These are phyloP conservation scores for Ailuropoda melanoleuca DNA, from an alignment of 2,113 vertebrate genomes.

Conservation along the genomic window DNA sequence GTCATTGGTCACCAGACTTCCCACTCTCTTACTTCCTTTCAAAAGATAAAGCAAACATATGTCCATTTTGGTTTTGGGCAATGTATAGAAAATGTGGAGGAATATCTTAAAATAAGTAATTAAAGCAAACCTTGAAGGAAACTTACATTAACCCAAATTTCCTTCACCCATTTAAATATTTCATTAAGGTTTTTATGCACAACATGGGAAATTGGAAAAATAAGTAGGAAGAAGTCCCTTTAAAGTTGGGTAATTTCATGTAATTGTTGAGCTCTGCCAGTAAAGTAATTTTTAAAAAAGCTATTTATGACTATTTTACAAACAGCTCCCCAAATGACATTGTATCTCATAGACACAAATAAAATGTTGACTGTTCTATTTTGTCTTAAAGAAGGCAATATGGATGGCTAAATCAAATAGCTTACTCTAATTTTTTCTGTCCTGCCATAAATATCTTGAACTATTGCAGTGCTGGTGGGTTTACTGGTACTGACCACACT, in stretches of 20 bases:
- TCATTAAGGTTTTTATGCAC: background rate
- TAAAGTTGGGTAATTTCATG: constrained; percentile 54
- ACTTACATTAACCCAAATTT: background rate
- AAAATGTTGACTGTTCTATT: constrained; percentile 74
- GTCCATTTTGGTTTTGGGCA: background rate
- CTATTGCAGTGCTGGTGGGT: constrained; percentile 63
- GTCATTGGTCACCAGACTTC: background rate
- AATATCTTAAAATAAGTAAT: background rate
- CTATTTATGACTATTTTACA: constrained; percentile 73
- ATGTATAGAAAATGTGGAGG: background rate
- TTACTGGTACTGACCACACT: constrained; percentile 58
- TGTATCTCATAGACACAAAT: constrained; percentile 72
- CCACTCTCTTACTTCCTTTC: background rate
- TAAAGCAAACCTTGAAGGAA: background rate
- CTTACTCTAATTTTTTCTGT: constrained; percentile 59
- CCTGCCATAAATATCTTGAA: constrained; percentile 67
- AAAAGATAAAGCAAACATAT: background rate
- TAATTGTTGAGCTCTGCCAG: constrained; percentile 47
- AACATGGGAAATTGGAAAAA: background rate
- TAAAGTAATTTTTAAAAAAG: constrained; percentile 33
- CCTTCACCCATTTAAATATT: background rate
- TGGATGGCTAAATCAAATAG: constrained; percentile 61
- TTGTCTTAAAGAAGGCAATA: constrained; percentile 58
- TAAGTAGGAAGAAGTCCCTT: background rate
- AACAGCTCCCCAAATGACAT: constrained; percentile 70